Conservation (phyloP, 2,888 invertebrate genomes). For the Monochamus alternatus region DNA sequence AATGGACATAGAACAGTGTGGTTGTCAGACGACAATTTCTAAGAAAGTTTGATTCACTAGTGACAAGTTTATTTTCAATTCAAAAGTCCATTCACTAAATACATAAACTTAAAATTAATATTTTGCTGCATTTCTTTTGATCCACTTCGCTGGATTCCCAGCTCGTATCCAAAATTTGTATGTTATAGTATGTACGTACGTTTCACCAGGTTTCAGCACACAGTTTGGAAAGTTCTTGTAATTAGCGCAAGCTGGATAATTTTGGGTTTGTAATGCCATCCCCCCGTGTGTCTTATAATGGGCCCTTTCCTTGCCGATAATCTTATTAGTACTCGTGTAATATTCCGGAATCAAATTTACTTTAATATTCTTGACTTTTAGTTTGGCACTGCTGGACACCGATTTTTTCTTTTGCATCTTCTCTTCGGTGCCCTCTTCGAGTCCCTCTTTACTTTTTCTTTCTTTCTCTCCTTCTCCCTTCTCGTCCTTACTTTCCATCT, state of each 20-base stretch:
- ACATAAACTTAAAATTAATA: too few species aligned
- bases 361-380: neutral
- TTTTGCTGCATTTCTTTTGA: slow-evolving; percentile 54
- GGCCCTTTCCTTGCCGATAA: slow-evolving; percentile 80
- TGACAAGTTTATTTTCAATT: too few species aligned
- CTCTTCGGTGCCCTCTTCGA: neutral
- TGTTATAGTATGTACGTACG: slow-evolving; percentile 80
- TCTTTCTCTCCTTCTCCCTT: slow-evolving; percentile 4
- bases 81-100: neutral
- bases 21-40: too few species aligned
- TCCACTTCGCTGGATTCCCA: slow-evolving; percentile 62
- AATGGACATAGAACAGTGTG: too few species aligned
- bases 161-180: slow-evolving; percentile 80
- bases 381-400: neutral
- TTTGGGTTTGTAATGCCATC: slow-evolving; percentile 91
- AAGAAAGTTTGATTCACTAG: too few species aligned
- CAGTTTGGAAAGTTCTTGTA: slow-evolving; percentile 83
- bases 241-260: slow-evolving; percentile 91
- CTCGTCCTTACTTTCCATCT: neutral
- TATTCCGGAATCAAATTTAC: slow-evolving; percentile 50
- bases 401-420: neutral
- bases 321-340: slow-evolving; percentile 51
- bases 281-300: slow-evolving; percentile 84
- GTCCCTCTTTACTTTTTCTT: neutral
- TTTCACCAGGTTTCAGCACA: slow-evolving; percentile 80